Evolutionary conservation across 2,888 invertebrate species (phyloP).

Genomic region (Leptinotarsa tumamoca): DNA sequence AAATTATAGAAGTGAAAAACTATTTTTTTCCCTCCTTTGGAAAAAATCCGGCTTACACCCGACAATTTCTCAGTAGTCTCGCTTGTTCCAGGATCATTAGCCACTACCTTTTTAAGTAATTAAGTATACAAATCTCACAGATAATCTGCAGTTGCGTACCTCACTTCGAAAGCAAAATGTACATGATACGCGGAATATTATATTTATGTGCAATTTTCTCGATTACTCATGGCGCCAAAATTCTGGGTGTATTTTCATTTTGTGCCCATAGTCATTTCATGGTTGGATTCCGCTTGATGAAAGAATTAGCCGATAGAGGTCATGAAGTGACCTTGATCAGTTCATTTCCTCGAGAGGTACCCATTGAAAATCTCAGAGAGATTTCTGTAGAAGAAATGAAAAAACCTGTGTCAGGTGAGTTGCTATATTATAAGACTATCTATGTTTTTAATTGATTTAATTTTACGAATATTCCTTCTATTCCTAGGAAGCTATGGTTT

Average conservation of each 20-base stretch:
- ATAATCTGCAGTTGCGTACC: neutral
- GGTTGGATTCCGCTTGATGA: conserved; percentile 54
- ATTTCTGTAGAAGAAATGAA: conserved; percentile 28
- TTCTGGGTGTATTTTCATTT: conserved; percentile 57
- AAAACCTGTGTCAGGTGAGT: conserved; percentile 4
- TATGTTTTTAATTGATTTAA: too few relatives aligned
- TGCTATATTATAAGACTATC: neutral
- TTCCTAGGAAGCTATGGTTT: too few relatives aligned
- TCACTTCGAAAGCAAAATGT: neutral
- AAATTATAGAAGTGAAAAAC: too few relatives aligned
- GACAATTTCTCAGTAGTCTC: too few relatives aligned
- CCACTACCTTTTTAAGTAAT: too few relatives aligned
- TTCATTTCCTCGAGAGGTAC: conserved; percentile 58
- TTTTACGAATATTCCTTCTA: too few relatives aligned
- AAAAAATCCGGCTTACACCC: too few relatives aligned
- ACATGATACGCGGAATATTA: neutral
- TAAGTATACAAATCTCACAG: too few relatives aligned
- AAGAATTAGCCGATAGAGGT: conserved; percentile 59
- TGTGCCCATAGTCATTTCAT: conserved; percentile 57
- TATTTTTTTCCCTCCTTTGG: too few relatives aligned
- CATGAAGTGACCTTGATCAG: conserved; percentile 64
- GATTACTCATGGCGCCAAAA: conserved; percentile 43
- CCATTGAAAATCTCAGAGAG: conserved; percentile 63
- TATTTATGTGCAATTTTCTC: neutral
- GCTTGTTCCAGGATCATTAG: too few relatives aligned